Conservation (phyloP, 2,888 invertebrate species). For the Thysanoteuthis rhombus region DNA sequence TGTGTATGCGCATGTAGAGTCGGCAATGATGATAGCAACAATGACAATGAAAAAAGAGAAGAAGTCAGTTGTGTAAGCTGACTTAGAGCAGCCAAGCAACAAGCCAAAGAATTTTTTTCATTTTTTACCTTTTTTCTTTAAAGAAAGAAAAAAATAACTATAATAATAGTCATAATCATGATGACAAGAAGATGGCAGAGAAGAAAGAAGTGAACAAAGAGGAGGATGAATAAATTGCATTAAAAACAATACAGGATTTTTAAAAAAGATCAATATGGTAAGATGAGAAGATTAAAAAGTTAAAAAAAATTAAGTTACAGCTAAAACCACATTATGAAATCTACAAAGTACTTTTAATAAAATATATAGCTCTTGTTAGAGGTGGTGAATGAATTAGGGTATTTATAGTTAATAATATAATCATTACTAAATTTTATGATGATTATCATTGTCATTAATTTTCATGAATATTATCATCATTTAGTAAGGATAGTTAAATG, state of each 20-base stretch:
- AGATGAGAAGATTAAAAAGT: not conserved
- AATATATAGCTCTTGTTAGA: not conserved
- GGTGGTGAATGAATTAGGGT: not conserved
- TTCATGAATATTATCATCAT: too few relatives aligned
- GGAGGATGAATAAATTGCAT: not conserved
- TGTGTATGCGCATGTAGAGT: not conserved
- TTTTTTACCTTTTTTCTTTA: not conserved
- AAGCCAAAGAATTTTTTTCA: not conserved
- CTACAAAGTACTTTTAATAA: not conserved
- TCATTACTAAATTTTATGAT: not conserved
- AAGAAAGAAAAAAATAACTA: not conserved
- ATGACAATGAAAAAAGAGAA: not conserved
- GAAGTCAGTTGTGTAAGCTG: not conserved
- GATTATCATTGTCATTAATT: not conserved
- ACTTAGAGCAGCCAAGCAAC: constrained; percentile 18
- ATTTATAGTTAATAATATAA: not conserved
- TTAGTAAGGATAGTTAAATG: too few relatives aligned
- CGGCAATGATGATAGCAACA: not conserved
- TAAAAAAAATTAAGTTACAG: not conserved
- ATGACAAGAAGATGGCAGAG: not conserved
- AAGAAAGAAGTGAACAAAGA: not conserved
- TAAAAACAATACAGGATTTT: not conserved
- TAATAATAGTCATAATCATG: too few relatives aligned
- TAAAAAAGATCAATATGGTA: not conserved
- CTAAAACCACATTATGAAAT: not conserved